phyloP scores from a whole-genome alignment of 2,888 invertebrate genomes.

The Tinea trinotella region DNA sequence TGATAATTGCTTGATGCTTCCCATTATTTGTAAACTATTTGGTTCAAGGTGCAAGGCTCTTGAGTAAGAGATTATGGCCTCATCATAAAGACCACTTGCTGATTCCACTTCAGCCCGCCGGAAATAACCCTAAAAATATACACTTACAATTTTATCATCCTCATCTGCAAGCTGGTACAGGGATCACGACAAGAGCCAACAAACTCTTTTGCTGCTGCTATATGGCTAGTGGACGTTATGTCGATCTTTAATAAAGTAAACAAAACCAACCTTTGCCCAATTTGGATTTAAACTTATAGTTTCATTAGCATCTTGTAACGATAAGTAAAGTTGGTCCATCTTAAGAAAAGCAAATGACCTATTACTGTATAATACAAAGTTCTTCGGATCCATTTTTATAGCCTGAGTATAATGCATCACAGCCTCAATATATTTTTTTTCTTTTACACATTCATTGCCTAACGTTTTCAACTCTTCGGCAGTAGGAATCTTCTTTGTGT shows the following conservation, averaged over 20 bases:
- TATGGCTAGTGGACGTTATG: too few relatives aligned
- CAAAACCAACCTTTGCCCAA: conserved; percentile 79
- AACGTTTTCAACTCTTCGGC: conserved; percentile 78
- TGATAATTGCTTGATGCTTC: conserved; percentile 74
- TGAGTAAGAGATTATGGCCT: conserved; percentile 79
- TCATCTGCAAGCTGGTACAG: not conserved
- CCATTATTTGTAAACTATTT: conserved; percentile 74
- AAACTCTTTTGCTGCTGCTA: conserved; percentile 14
- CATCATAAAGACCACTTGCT: conserved; percentile 76
- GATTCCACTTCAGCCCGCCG: conserved; percentile 81
- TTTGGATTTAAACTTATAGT: conserved; percentile 81
- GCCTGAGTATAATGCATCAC: conserved; percentile 85
- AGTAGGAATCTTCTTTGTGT: conserved; percentile 42
- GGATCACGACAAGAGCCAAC: conserved; percentile 17
- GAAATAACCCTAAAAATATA: conserved; percentile 76
- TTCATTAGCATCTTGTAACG: conserved; percentile 84
- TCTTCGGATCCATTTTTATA: conserved; percentile 79
- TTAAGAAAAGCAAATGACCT: conserved; percentile 85
- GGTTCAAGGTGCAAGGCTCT: conserved; percentile 78
- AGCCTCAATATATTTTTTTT: conserved; percentile 81
- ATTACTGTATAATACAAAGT: conserved; percentile 83
- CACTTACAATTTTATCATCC: too few relatives aligned
- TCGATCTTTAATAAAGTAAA: not conserved
- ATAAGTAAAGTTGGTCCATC: conserved; percentile 81
- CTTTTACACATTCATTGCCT: conserved; percentile 83